Base-by-base conservation (phyloP, 2,888 invertebrate species). In the Volucella zonaria region DNA sequence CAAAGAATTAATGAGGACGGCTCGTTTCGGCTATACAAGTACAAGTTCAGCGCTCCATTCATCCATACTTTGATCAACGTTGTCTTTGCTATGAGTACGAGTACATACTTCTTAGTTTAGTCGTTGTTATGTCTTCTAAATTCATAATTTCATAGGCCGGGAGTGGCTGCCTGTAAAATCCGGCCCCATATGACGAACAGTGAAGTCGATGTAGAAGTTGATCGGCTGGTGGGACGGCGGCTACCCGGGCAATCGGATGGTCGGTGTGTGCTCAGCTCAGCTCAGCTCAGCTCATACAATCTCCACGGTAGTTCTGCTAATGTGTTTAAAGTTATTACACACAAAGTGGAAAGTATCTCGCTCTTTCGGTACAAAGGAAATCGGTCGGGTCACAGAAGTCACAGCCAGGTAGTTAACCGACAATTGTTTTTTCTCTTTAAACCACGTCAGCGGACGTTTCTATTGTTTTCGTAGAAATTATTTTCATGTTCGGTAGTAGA, bases 401-500 rank as follows among this genome's bases (percentile, higher is more conserved):
- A 31, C 31, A 31, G 85, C 73, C 85, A 85, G 85, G 85, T 85
- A 81, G 85, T 85, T 85, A 81, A 85, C 85, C 68, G 73, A 81
- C 81, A 85, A 76, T 80, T 67, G 73, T 85, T 59, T 70, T 31
- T 80, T 76, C 73, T 81, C 62, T 73, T 67, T 80, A 73, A 85
- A 85, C 80, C 67, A 67, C 83, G 75, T 80, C 76, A 73, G 75
- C 76, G 76, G 76, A 76, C 71, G 76, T 81, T 85, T 62, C 76
- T 85, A 85, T 85, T 81, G 73, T 81, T 85, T 85, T 85, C 85
- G 76, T 81, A 67, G 85, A 85, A 85, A 85, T 80, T 80, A 75
- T 58, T 70, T 76, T 54, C 76, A 67, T 76, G 76, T 76, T 68
- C 64, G 47, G 64, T 47, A 38, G 52, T 38, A 52, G 45, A 54